Percentiles rank a stretch among this genome's conserved stretches.
phyloP scores from a whole-genome alignment of 92 coral and sea anemone species.

The Parazoanthus atlanticus region DNA sequence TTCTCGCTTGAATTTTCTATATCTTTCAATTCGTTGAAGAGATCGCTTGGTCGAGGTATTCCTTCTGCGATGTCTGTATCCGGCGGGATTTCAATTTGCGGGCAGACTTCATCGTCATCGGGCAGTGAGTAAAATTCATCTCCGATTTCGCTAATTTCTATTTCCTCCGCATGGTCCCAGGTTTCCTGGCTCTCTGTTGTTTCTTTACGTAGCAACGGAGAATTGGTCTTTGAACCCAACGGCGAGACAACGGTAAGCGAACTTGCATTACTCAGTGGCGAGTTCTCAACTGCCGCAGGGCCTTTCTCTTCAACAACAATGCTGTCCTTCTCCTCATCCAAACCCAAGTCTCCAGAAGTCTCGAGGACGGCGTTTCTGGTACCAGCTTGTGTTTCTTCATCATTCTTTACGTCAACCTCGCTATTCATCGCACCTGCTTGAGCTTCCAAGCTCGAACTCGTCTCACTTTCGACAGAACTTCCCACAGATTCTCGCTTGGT shows the following conservation, averaged over 20 bases:
- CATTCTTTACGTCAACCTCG: background rate
- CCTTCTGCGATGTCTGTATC: conserved; percentile 31
- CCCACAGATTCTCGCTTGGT: background rate
- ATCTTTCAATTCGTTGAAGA: background rate
- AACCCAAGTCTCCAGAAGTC: background rate
- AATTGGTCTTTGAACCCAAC: background rate
- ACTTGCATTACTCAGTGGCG: background rate
- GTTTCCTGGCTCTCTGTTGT: background rate
- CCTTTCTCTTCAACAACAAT: background rate
- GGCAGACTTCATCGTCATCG: background rate
- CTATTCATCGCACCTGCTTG: background rate
- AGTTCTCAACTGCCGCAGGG: background rate
- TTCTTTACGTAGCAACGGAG: background rate
- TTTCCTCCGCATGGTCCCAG: background rate
- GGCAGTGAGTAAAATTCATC: background rate
- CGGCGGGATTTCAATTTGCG: conserved; percentile 17
- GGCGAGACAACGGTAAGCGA: conserved; percentile 19
- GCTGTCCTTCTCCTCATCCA: background rate
- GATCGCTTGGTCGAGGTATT: background rate
- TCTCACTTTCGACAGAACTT: background rate
- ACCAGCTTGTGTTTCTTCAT: conserved; percentile 14
- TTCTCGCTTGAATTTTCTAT: background rate
- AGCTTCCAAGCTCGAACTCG: conserved; percentile 1
- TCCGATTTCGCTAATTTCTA: background rate
- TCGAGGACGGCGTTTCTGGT: background rate